Base-by-base conservation (phyloP, 1,140 invertebrate species). In the Caenorhabditis latens region DNA sequence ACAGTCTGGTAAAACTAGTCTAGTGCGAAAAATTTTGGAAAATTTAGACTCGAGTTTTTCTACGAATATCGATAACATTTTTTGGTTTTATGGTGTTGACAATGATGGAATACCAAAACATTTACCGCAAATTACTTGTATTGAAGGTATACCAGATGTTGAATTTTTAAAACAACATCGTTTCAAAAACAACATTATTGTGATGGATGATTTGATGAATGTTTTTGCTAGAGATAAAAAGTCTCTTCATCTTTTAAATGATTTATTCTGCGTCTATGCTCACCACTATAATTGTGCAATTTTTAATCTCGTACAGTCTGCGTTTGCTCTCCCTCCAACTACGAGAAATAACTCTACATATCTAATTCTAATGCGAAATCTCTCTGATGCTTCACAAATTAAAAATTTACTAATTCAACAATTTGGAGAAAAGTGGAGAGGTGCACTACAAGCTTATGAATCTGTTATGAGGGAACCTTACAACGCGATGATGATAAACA, bases 11-110 rank as follows among this genome's bases (percentile, higher is more conserved):
- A 63, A 63, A 63, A 63, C 61, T 32, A 63, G 21, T 11, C 61
- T 63, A 63, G 21, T 63, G 6, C 21, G 61, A 63, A 63, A 63
- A 40, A 63, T 63, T 63, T 63, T 63, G 61, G 61, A 63, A 63
- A 63, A 63, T 63, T 32, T 24, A 11, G 21, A 24, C 32, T 11
- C 21, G 6, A 63, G 21, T 24, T 63, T 63, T 63, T 21, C 24
- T 32, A 63, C 21, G 40, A 21, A 21, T 9, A 63, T 63, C 14
- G 61, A 63, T 40, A 63, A 63, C n/a, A 58, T 58, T n/a, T 58
- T n/a, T 58, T 58, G 57, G 57, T 58, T 58, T 58, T 58, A 58
- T 58, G 61, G 61, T 8, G 61, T 63, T 32, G 61, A 63, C 32
- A 63, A 24, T 32, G 21, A 24, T 63, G 32, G 61, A 11, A 63